Evolutionary conservation across 92 coral and sea anemone species (phyloP).

Genomic region (Bergia sp.): DNA sequence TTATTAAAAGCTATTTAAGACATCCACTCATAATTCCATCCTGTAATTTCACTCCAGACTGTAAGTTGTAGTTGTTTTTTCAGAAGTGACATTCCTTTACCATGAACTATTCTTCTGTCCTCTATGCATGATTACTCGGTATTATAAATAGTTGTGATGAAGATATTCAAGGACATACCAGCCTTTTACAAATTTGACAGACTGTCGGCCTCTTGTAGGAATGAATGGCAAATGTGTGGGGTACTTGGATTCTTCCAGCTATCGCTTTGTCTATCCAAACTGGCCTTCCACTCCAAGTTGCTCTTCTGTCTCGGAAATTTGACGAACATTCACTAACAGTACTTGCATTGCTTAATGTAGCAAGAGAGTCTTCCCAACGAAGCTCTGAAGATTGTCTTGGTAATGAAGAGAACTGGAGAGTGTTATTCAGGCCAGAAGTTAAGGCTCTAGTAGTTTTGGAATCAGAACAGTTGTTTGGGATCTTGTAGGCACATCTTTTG

Average conservation of each 20-base stretch:
- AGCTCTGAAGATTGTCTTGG: slow-evolving; percentile 57
- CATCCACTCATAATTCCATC: too few species aligned
- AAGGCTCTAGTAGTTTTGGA: slow-evolving; percentile 55
- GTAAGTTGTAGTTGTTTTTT: too few species aligned
- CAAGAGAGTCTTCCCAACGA: slow-evolving; percentile 43
- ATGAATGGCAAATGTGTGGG: slow-evolving; percentile 93
- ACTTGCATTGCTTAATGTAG: slow-evolving; percentile 42
- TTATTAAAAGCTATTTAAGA: too few species aligned
- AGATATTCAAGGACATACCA: slow-evolving; percentile 66
- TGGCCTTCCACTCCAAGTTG: slow-evolving; percentile 85
- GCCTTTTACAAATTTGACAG: slow-evolving; percentile 92
- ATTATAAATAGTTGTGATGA: background rate
- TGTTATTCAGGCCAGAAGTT: slow-evolving; percentile 50
- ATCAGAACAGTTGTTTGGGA: slow-evolving; percentile 95
- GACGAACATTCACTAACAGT: slow-evolving; percentile 35
- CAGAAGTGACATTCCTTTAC: too few species aligned
- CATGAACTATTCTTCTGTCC: too few species aligned
- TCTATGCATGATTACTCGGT: too few species aligned
- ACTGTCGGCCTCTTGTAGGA: slow-evolving; percentile 93
- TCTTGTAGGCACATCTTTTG: slow-evolving; percentile 95
- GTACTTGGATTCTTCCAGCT: slow-evolving; percentile 88
- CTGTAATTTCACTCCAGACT: too few species aligned
- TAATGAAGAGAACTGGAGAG: slow-evolving; percentile 59
- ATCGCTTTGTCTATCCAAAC: slow-evolving; percentile 86
- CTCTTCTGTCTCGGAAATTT: slow-evolving; percentile 55